Evolutionary conservation across 1,140 invertebrate genomes (phyloP), one percentile per base, ranked within the genome.

Genomic region (Drosophila funebris): DNA sequence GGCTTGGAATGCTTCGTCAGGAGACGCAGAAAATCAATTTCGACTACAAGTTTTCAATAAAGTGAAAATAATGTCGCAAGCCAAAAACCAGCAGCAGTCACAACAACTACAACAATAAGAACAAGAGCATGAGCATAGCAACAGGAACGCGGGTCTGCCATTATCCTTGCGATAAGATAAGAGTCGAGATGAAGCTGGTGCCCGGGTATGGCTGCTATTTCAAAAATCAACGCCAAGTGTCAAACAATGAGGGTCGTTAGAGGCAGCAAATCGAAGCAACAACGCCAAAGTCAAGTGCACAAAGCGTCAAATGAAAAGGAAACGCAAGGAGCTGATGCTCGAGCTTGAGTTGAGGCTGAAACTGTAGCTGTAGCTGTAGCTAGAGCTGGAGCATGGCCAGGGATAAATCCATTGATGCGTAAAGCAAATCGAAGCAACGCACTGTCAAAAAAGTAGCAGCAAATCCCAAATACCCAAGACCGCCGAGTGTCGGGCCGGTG

Each of bases 231-330:
- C 78, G 78, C 78, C 76, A 82, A 84, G 81, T 84, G 81, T 87
- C 81, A 88, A 88, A 85, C 82, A 85, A 85, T 85, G 83, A 87
- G 83, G 82, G 82, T 85, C 82, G 82, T 85, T 85, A 85, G 82
- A 82, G 82, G 83, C 82, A 71, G 82, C 82, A 81, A 84, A 83
- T 83, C 79, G 78, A 69, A 79, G 62, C 60, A 71, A 57, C 73
- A 68, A 61, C 71, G 46, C 62, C 82, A 76, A 85, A 88, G 82
- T 85, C 82, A 85, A 85, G 82, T 85, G 82, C 82, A 88, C 82
- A 85, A 85, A 85, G 83, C 82, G 71, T 88, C 82, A 85, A 85
- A 85, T 85, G 82, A 85, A 85, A 85, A 85, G 78, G 83, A 85
- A 85, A 88, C 67, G 36, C 39, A 37, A 52, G 41, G 39, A 41